phyloP scores from a whole-genome alignment of 1,140 invertebrate genomes.

The Globodera rostochiensis region DNA sequence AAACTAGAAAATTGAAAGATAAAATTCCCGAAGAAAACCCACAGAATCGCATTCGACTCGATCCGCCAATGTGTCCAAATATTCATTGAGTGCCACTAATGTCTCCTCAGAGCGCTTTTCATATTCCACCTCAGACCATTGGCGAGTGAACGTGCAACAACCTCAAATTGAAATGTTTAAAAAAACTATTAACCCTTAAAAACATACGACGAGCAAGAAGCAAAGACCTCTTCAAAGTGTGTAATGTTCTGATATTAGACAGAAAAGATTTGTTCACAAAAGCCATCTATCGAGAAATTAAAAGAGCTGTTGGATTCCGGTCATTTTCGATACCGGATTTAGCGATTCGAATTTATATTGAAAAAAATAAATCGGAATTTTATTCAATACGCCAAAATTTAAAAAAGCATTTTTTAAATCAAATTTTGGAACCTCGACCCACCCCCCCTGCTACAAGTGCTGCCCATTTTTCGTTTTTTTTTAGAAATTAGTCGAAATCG shows the following conservation, averaged over 20 bases:
- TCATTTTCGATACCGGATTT: too few species aligned
- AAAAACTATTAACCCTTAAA: background rate
- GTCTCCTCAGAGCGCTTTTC: slow-evolving; percentile 48
- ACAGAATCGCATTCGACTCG: slow-evolving; percentile 27
- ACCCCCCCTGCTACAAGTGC: too few species aligned
- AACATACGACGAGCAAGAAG: background rate
- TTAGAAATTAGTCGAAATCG: too few species aligned
- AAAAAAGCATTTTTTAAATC: too few species aligned
- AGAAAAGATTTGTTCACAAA: background rate
- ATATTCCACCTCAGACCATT: slow-evolving; percentile 41
- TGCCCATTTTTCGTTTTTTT: too few species aligned
- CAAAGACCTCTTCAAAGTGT: background rate
- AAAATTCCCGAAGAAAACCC: background rate
- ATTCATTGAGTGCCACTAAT: slow-evolving; percentile 40
- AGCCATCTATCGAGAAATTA: background rate
- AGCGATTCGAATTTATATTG: too few species aligned
- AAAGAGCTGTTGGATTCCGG: too few species aligned
- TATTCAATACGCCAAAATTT: too few species aligned
- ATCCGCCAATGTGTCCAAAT: slow-evolving; percentile 47
- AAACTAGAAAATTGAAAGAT: background rate
- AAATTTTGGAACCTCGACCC: too few species aligned
- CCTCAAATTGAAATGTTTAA: background rate
- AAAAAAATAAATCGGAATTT: too few species aligned
- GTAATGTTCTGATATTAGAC: background rate
- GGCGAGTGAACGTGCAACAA: slow-evolving; percentile 13